phyloP scores from a whole-genome alignment of 2,888 invertebrate species.

The Drosophila atroscutellata region DNA sequence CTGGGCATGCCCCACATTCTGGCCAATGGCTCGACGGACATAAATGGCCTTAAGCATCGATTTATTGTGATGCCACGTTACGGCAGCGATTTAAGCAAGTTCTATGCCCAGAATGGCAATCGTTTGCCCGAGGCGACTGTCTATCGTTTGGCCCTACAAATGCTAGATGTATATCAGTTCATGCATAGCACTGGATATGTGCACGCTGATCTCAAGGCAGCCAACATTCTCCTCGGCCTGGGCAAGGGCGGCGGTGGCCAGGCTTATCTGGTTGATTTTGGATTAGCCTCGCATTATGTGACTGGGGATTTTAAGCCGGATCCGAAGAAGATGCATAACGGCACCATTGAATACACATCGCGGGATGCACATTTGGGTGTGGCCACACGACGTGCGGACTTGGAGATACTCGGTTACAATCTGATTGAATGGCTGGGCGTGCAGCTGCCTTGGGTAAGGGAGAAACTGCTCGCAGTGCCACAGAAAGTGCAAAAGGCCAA shows the following conservation, averaged over 20 bases:
- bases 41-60: conserved; percentile 91
- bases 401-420: conserved; percentile 97
- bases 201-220: conserved; percentile 98
- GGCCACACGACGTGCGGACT: conserved; percentile 94
- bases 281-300: conserved; percentile 91
- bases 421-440: conserved; percentile 96
- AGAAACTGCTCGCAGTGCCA: conserved; percentile 86
- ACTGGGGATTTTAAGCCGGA: conserved; percentile 94
- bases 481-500: conserved; percentile 89
- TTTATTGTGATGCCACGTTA: conserved; percentile 96
- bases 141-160: conserved; percentile 92
- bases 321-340: conserved; percentile 97
- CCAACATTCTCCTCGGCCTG: conserved; percentile 93
- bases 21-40: conserved; percentile 93
- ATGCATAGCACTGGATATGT: conserved; percentile 96
- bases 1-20: conserved; percentile 94
- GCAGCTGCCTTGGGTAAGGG: conserved; percentile 93
- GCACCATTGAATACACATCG: conserved; percentile 98
- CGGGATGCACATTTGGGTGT: conserved; percentile 97
- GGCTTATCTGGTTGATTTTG: conserved; percentile 96
- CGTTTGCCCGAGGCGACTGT: conserved; percentile 90
- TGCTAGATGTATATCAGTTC: conserved; percentile 95
- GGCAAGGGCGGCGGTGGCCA: conserved; percentile 89
- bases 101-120: conserved; percentile 89
- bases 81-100: conserved; percentile 93